Evolutionary conservation across 2,888 invertebrate genomes (phyloP), one percentile per base, ranked within the genome.

Genomic region (Sepiola atlantica): DNA sequence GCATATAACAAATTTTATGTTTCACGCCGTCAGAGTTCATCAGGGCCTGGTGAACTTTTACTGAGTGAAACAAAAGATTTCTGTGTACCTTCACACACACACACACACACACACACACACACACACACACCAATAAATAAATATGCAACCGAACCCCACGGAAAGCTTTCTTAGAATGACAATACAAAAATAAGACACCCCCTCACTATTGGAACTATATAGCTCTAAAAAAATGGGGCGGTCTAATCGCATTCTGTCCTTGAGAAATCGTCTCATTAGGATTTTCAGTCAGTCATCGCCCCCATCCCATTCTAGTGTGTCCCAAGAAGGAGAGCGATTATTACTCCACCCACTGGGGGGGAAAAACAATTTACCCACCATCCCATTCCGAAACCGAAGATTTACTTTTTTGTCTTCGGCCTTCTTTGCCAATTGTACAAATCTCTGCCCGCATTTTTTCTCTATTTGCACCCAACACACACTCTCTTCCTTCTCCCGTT

Each of bases 31-130:
- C 45, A 45, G 8, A 45, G 45, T 45, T 77, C 4, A 77, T n/a
- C n/a, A n/a, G n/a, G n/a, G n/a, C n/a, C n/a, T n/a, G n/a, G 8
- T n/a, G n/a, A 24, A 77, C 77, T 4, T 24, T 28, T 2, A 77
- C 77, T n/a, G 77, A n/a, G 2, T 10, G 77, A 28, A n/a, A 6
- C 24, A 4, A 28, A n/a, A n/a, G 24, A n/a, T 3, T n/a, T 77
- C 24, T 4, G n/a, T n/a, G n/a, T n/a, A 77, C n/a, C 2, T 77
- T 28, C 77, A 77, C 77, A 77, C 77, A 77, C 77, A n/a, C 77
- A 77, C 77, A n/a, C 77, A 77, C 77, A 77, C 77, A 77, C 77
- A 77, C n/a, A 77, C 77, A 77, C 77, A 77, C n/a, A 77, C 77
- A 77, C 77, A 28, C 77, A 77, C n/a, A 77, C 77, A n/a, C 77